Evolutionary conservation across 2,888 invertebrate species (phyloP).

Genomic region (Disparrhopalites patrizii): DNA sequence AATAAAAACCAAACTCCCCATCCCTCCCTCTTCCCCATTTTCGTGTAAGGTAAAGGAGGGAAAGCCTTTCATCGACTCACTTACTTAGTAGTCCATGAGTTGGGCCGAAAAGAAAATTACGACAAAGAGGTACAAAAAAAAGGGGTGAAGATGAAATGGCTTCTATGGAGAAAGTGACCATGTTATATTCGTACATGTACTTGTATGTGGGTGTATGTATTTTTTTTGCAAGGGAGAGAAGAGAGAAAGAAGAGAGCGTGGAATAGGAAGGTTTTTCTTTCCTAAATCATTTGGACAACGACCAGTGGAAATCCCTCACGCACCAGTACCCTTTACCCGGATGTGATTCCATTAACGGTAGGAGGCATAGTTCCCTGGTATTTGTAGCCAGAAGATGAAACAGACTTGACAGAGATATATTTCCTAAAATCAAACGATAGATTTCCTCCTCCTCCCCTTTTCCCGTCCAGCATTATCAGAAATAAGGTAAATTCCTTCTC

Average conservation of each 20-base stretch:
- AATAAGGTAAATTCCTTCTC: background rate
- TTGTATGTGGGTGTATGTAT: too few species aligned
- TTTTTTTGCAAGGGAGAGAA: too few species aligned
- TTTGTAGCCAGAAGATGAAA: background rate
- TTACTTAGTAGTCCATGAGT: background rate
- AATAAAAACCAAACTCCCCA: background rate
- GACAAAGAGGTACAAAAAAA: background rate
- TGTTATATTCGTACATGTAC: too few species aligned
- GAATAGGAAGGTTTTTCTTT: too few species aligned
- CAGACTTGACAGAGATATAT: background rate
- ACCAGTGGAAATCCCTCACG: background rate
- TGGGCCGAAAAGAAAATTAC: background rate
- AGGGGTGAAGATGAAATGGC: background rate
- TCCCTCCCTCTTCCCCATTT: background rate
- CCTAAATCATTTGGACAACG: background rate
- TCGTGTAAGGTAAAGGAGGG: background rate
- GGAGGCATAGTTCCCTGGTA: background rate
- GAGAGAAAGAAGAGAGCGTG: too few species aligned
- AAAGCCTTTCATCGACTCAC: background rate
- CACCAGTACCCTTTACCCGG: background rate
- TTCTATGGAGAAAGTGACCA: too few species aligned
- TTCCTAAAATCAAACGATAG: background rate
- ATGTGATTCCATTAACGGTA: background rate
- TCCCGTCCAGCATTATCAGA: too few species aligned
- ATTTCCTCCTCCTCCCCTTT: background rate